phyloP scores from a whole-genome alignment of 2,888 invertebrate genomes.

The Tachina grossa region DNA sequence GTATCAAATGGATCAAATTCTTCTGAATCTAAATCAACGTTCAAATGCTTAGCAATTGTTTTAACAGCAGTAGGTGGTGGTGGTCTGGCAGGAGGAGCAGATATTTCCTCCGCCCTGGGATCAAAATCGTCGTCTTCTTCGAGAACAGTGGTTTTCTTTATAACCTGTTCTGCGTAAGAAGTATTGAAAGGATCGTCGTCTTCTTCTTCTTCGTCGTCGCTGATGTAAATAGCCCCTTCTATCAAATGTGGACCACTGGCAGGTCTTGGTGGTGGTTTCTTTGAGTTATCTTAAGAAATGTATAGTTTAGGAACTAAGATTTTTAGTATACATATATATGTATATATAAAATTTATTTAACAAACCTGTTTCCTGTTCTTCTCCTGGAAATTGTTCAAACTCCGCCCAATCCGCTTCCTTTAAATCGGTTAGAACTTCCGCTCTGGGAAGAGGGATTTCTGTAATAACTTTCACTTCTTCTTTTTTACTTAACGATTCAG shows the following conservation, averaged over 20 bases:
- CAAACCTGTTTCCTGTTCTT: conserved; percentile 75
- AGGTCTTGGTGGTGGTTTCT: conserved; percentile 81
- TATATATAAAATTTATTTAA: background rate
- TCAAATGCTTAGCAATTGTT: conserved; percentile 73
- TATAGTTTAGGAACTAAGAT: background rate
- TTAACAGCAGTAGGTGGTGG: conserved; percentile 70
- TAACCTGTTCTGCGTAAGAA: conserved; percentile 90
- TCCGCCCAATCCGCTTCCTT: conserved; percentile 86
- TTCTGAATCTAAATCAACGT: conserved; percentile 80
- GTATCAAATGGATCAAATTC: conserved; percentile 94
- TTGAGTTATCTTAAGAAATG: conserved; percentile 78
- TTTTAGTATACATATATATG: background rate
- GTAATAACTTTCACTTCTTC: conserved; percentile 82
- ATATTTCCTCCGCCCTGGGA: conserved; percentile 86
- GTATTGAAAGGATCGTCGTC: conserved; percentile 92
- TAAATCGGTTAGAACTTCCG: conserved; percentile 83
- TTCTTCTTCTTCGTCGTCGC: conserved; percentile 84
- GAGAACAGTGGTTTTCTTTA: conserved; percentile 83
- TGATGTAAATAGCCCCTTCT: conserved; percentile 78
- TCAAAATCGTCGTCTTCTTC: conserved; percentile 84
- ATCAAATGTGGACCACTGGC: conserved; percentile 79
- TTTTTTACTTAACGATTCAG: conserved; percentile 88
- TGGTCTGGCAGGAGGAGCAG: conserved; percentile 70
- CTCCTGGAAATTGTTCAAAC: conserved; percentile 85
- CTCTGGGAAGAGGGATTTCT: conserved; percentile 81